These are phyloP conservation scores for Cavia aperea DNA, from an alignment of 2,113 vertebrate genomes.

Conservation along the genomic window DNA sequence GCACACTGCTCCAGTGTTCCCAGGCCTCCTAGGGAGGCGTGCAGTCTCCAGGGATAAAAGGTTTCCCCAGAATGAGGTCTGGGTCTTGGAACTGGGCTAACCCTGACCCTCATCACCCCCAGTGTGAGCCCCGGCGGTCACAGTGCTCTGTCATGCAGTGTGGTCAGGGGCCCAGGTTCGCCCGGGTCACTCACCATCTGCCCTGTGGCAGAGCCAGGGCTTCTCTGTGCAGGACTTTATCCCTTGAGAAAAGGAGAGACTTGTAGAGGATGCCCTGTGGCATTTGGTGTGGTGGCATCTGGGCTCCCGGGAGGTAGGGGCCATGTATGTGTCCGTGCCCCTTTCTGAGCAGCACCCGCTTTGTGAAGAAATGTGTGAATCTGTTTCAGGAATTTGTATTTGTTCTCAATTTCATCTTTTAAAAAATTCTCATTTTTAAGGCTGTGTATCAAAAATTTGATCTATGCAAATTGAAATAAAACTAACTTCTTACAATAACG, in stretches of 20 bases:
- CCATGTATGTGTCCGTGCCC: not conserved
- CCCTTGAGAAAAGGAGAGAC: not conserved
- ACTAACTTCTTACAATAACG: not conserved
- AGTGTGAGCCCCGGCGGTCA: not conserved
- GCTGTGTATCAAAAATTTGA: not conserved
- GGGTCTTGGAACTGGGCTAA: not conserved
- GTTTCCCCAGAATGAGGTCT: not conserved
- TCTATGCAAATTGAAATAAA: conserved; percentile 16
- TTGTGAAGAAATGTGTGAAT: not conserved
- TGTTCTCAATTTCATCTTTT: not conserved
- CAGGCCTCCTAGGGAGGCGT: not conserved
- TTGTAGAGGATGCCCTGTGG: not conserved
- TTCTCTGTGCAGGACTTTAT: not conserved
- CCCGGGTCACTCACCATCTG: not conserved
- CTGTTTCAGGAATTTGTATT: not conserved
- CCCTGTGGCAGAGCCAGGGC: not conserved
- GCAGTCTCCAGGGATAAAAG: not conserved
- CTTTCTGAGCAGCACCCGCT: not conserved
- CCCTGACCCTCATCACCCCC: not conserved
- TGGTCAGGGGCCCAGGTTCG: not conserved
- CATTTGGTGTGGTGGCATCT: not conserved
- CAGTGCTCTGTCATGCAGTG: no score
- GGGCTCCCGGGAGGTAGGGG: not conserved
- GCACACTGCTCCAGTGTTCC: not conserved
- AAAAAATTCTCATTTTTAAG: not conserved